Evolutionary conservation across 2,113 vertebrate genomes (phyloP).

Genomic region (Puntigrus tetrazona): DNA sequence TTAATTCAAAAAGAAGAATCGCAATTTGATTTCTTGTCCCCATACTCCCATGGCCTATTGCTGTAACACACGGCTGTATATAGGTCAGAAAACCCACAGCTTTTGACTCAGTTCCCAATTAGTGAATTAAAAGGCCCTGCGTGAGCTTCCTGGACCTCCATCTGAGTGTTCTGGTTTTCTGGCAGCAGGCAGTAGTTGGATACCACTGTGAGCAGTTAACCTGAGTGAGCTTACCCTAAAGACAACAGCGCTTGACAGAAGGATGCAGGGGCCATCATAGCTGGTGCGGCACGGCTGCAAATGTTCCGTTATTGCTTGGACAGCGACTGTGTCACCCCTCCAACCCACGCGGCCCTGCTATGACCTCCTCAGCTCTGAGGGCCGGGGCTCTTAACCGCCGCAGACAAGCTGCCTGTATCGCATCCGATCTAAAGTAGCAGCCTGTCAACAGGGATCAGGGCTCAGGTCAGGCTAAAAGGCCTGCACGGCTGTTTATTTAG

Average conservation of each 20-base stretch:
- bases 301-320: constrained; percentile 63
- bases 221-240: constrained; percentile 53
- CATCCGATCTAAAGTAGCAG: constrained; percentile 64
- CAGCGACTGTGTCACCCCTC: constrained; percentile 59
- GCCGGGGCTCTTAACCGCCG: constrained; percentile 67
- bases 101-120: constrained; percentile 54
- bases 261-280: constrained; percentile 55
- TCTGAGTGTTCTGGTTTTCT: constrained; percentile 14
- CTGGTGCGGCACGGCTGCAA: constrained; percentile 45
- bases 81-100: constrained; percentile 7
- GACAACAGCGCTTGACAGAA: constrained; percentile 59
- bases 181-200: constrained; percentile 67
- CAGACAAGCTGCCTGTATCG: constrained; percentile 65
- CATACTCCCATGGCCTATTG: neutral
- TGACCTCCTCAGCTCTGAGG: constrained; percentile 69
- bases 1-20: neutral
- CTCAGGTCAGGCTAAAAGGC: constrained; percentile 44
- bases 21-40: neutral
- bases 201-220: constrained; percentile 64
- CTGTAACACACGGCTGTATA: constrained; percentile 3
- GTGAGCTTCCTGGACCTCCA: constrained; percentile 26
- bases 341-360: constrained; percentile 61
- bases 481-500: constrained; percentile 37
- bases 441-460: constrained; percentile 71
- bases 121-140: constrained; percentile 41